Evolutionary conservation across 2,888 invertebrate species (phyloP), one percentile per base, ranked within the genome.

Genomic region (Pristionchus maxplancki): DNA sequence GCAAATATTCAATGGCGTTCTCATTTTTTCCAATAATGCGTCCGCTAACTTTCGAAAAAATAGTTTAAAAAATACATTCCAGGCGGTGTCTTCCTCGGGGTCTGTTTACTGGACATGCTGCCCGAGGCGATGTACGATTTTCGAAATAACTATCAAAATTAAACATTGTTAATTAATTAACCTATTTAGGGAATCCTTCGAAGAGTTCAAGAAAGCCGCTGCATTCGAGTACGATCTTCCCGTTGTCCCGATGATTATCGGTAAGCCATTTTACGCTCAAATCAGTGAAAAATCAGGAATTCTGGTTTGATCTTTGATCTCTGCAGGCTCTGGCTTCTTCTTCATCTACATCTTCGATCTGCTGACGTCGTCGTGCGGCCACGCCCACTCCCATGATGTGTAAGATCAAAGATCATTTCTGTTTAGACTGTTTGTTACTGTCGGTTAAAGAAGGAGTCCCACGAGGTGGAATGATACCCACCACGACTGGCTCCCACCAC

Each of bases 31-130:
- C 50, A 50, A 11, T 48, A 9, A 50, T 50, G 15, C 50, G 15
- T 58, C 1, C 3, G 6, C 58, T 17, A 20, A n/a, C 58, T 4
- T 24, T 24, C 0, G 58, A 24, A 58, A 58, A 53, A 58, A n/a
- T n/a, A 58, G 24, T n/a, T 44, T 44, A 44, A 44, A 44, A 44
- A 44, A 28, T 17, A 6, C 4, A 71, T 83, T 58, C 17, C 31
- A 58, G 83, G 85, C 17, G 85, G 85, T 3, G 64, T 85, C 40
- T 85, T 85, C 20, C 64, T 85, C 85, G 85, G 85, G 13, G 85
- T 85, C 9, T 85, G 85, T 44, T n/a, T 85, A 28, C 85, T 85
- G n/a, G 85, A 85, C 44, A 85, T 85, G 85, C 62, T 85, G 44
- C 85, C 85, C 28, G 85, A 85, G 62, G 85, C 85, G 6, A 24